Conservation (phyloP, 2,113 vertebrate species). For the Ctenomys sociabilis region DNA sequence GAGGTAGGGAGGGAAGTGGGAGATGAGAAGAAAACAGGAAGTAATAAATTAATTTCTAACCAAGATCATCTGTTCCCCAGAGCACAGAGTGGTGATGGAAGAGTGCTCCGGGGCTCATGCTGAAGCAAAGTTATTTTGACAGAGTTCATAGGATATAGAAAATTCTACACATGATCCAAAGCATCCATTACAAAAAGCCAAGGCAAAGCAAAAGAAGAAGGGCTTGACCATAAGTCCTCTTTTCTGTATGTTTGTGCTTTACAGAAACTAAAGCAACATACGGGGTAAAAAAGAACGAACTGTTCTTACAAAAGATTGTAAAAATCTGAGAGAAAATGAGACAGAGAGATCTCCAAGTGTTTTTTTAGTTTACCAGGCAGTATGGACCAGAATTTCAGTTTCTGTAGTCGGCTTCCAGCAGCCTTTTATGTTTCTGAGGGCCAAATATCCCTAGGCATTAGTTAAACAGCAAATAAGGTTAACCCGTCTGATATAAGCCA, state of each 20-base stretch:
- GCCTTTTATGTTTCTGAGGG: neutral
- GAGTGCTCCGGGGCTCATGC: constrained; percentile 54
- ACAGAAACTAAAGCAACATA: constrained; percentile 2
- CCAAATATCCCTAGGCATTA: neutral
- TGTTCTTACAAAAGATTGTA: neutral
- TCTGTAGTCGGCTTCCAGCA: neutral
- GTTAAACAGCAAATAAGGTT: constrained; percentile 5
- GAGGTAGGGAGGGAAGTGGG: constrained; percentile 18
- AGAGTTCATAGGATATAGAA: constrained; percentile 55
- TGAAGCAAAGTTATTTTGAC: constrained; percentile 71
- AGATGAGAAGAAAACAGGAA: constrained; percentile 75
- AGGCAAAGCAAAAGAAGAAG: neutral
- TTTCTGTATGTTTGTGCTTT: neutral
- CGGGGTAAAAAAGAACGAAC: neutral
- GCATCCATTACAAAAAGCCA: constrained; percentile 28
- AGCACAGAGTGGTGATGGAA: constrained; percentile 30
- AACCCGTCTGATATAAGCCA: neutral
- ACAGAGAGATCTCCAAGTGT: neutral
- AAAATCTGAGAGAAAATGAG: neutral
- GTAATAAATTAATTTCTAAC: constrained; percentile 79
- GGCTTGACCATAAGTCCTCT: constrained; percentile 1
- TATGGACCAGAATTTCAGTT: neutral
- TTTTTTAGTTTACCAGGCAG: neutral
- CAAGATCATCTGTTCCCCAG: constrained; percentile 70
- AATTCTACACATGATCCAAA: constrained; percentile 47